Base-by-base conservation (phyloP, 2,888 invertebrate genomes). In the Metellina segmentata region DNA sequence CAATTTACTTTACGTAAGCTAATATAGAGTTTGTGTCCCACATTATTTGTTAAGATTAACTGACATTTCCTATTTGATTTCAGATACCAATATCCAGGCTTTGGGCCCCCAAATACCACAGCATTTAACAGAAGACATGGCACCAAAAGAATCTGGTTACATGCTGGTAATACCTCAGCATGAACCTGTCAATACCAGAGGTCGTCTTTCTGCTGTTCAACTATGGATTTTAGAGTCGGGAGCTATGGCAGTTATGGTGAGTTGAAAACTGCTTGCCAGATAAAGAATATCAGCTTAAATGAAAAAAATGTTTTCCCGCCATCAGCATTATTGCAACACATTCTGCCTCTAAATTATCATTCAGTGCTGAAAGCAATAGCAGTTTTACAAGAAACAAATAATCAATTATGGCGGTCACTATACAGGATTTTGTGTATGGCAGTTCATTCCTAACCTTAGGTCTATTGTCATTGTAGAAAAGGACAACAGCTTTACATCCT, bases 171-270 rank as follows among this genome's bases (percentile, higher is more conserved):
- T 92, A 69, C 91, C 91, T 48, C 90, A 87, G 13, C 74, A 85
- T 52, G 81, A 83, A 51, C 90, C 89, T 71, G 88, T 92, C 5
- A 89, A 83, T 61, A 90, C 82, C 1, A 77, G 85, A 70, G 91
- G 90, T 5, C 53, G 87, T 0, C 83, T 93, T 49, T 83, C 87
- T 19, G 85, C 91, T 82, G 86, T 92, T 13, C 92, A 90, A 49
- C 34, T 90, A 16, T 93, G 86, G 85, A 52, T 74, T 13, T 49
- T 92, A n/a, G 92, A 89, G 48, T 91, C 90, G 20, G 93, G 93
- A 51, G 89, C 85, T 19, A 91, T 93, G 89, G 90, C 90, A 72
- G 91, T 93, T 9, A 83, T 89, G 88, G 93, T 91, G 88, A 81
- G 75, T n/a, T 52, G 52, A 7, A 34, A 53, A 34, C 20, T 74